Evolutionary conservation across 2,888 invertebrate species (phyloP).

Genomic region (Amphipoea oculea): DNA sequence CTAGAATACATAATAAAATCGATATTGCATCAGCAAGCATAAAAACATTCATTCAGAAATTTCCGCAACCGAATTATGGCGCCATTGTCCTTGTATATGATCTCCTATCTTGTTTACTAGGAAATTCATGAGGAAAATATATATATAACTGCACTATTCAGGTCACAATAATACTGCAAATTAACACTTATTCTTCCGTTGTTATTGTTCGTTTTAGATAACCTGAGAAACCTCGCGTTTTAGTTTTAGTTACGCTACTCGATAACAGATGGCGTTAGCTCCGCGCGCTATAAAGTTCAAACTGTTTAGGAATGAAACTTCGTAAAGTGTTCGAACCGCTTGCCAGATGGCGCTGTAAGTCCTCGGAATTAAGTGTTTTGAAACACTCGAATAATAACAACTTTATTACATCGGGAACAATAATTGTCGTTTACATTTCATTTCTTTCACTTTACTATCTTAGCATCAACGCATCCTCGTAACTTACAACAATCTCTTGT

Average conservation of each 20-base stretch:
- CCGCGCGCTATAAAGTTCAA: background rate
- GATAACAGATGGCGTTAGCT: constrained; percentile 72
- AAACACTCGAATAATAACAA: background rate
- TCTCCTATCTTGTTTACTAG: constrained; percentile 25
- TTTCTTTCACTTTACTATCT: constrained; percentile 27
- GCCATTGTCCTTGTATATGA: constrained; percentile 48
- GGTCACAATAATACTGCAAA: background rate
- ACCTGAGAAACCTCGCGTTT: background rate
- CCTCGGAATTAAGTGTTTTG: background rate
- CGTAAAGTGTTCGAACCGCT: background rate
- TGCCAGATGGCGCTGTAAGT: constrained; percentile 71
- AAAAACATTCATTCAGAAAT: constrained; percentile 11
- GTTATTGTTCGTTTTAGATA: background rate
- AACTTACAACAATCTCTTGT: constrained; percentile 41
- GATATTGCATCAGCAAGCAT: constrained; percentile 36
- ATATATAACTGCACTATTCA: constrained; percentile 12
- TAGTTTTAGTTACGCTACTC: constrained; percentile 70
- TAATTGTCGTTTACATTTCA: constrained; percentile 27
- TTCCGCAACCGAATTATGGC: constrained; percentile 48
- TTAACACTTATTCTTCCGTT: background rate
- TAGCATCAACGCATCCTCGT: constrained; percentile 18
- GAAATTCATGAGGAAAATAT: constrained; percentile 36
- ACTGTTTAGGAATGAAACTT: background rate
- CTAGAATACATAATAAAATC: constrained; percentile 31
- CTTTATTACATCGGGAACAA: background rate